These are phyloP conservation scores for Neomorphus geoffroyi DNA, from an alignment of 2,797 vertebrate species.

Conservation along the genomic window DNA sequence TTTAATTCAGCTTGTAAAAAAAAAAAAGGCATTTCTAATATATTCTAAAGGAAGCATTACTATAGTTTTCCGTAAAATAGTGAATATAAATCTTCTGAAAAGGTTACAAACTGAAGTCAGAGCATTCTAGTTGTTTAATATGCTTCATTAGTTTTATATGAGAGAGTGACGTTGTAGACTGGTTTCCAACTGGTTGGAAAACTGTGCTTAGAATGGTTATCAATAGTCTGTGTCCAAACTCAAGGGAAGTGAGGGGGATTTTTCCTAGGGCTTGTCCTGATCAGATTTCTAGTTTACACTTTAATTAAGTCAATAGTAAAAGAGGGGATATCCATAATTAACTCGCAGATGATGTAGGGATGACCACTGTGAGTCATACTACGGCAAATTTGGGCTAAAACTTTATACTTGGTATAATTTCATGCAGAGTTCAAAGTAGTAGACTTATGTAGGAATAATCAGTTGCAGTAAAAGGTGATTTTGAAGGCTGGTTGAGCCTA, in stretches of 20 bases:
- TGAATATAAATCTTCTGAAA: background rate
- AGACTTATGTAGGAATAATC: background rate
- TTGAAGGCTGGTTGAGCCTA: background rate
- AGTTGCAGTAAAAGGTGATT: background rate
- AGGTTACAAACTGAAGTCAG: background rate
- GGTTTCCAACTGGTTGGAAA: background rate
- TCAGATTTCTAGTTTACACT: background rate
- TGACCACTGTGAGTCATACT: background rate
- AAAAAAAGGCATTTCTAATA: background rate
- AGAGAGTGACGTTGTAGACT: background rate
- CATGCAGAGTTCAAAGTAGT: background rate
- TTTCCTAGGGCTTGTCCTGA: background rate
- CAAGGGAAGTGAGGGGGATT: accelerated
- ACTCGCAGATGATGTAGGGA: background rate
- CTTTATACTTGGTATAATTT: background rate
- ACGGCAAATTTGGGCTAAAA: background rate
- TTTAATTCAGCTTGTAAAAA: background rate
- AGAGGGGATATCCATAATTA: background rate
- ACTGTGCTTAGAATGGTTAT: background rate
- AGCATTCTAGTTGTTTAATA: background rate
- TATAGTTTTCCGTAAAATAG: background rate
- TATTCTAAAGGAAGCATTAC: background rate
- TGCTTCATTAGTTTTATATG: background rate
- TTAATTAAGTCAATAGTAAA: background rate
- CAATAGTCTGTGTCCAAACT: background rate